A percentile compares a stretch with the other conserved stretches of the same genome.
These are phyloP conservation scores for Limnodromus scolopaceus DNA, from an alignment of 2,797 vertebrate genomes.

Conservation along the genomic window DNA sequence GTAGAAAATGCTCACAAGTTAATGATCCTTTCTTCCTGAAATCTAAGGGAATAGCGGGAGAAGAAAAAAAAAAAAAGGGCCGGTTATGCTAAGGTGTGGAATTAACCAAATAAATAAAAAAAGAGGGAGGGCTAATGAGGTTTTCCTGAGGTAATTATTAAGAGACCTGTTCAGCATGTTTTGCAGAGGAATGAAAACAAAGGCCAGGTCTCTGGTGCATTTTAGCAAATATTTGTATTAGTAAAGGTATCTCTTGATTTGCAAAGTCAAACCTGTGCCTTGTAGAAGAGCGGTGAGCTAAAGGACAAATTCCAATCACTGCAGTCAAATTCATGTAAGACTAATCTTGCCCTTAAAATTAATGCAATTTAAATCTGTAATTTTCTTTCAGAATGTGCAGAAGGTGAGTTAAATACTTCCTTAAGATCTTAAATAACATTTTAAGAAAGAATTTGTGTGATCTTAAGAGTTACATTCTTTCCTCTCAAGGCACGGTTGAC, in stretches of 20 bases:
- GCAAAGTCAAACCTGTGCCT: neutral
- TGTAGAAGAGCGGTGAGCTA: fast-evolving
- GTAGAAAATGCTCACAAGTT: neutral
- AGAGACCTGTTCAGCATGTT: neutral
- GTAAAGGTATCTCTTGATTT: neutral
- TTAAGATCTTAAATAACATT: neutral
- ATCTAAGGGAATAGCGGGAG: neutral
- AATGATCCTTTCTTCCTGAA: neutral
- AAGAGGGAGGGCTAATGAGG: neutral
- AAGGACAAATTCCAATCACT: neutral
- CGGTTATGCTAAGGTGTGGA: neutral
- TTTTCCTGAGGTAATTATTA: neutral
- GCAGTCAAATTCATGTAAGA: neutral
- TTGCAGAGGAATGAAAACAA: neutral
- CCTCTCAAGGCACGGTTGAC: neutral
- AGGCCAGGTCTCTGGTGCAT: neutral
- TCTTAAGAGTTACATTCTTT: neutral
- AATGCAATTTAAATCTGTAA: neutral
- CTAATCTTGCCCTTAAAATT: neutral
- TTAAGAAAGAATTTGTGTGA: neutral
- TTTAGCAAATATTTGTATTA: neutral
- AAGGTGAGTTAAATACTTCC: neutral
- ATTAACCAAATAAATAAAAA: neutral
- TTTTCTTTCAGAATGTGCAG: neutral
- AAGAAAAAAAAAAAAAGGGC: neutral